Conservation (phyloP, 2,113 vertebrate genomes). For the Carassius gibelio region DNA sequence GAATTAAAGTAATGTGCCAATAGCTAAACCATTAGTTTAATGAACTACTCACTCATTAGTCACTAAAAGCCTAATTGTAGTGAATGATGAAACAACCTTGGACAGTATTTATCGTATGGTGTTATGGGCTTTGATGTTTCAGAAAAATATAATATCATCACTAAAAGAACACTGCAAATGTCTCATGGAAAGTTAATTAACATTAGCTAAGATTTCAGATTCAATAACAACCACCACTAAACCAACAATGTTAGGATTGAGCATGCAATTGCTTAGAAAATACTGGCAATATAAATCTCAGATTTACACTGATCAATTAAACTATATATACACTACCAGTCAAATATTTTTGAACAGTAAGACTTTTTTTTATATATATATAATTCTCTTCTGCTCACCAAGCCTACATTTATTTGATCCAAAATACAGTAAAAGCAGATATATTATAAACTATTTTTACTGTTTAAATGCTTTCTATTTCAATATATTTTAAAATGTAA, state of each 20-base stretch:
- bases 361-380: too few species aligned
- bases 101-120: background rate
- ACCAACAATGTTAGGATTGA: background rate
- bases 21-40: constrained; percentile 2
- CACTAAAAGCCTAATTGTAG: constrained; percentile 5
- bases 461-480: too few species aligned
- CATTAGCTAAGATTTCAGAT: background rate
- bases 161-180: background rate
- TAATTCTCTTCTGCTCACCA: too few species aligned
- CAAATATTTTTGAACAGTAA: too few species aligned
- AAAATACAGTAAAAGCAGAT: too few species aligned
- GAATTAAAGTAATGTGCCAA: background rate
- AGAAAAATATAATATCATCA: background rate
- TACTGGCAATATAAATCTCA: background rate
- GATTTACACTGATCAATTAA: too few species aligned
- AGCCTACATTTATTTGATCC: too few species aligned
- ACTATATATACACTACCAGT: too few species aligned
- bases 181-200: background rate
- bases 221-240: background rate
- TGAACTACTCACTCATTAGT: constrained; percentile 20
- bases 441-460: too few species aligned
- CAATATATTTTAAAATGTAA: too few species aligned
- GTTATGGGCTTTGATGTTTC: background rate
- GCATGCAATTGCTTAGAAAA: background rate
- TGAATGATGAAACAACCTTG: constrained; percentile 21